Evolutionary conservation across 2,113 vertebrate species (phyloP), one percentile per base, ranked within the genome.

Genomic region (Pycnonotus jocosus): DNA sequence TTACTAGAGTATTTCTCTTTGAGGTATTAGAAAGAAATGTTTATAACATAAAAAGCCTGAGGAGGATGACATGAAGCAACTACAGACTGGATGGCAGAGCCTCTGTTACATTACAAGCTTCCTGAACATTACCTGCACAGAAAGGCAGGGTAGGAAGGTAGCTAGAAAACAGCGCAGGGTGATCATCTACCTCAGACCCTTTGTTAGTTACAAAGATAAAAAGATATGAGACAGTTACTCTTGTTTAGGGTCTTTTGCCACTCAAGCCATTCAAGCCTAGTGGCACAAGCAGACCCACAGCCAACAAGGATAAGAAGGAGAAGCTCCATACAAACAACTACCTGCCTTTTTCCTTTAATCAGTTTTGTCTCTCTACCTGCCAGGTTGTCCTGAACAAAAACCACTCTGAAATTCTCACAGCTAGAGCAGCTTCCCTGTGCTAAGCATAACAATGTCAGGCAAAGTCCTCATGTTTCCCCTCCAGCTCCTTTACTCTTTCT

Each of bases 1-100:
- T 97, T 96, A 95, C 88, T 66, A 37, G 38, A 96, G 68, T 81
- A 88, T 95, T 97, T 97, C 70, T 94, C 81, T 97, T 93, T 93
- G 74, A 96, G 94, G 93, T 93, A 96, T 96, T 95, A 93, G 92
- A 80, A 83, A 94, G 58, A 86, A 93, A 91, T 86, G 79, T 93
- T 94, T 90, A 25, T 62, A 88, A 80, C 47, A 90, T 80, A 86
- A 96, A 82, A 81, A 83, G 42, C 58, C 87, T 94, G 66, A 87
- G 73, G 71, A 96, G 22, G 74, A 87, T 80, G 70, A 77, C 42
- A 80, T 73, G 93, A 71, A 66, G 68, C 76, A 90, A n/a, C 74
- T 48, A n/a, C 38, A 90, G 68, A 62, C 51, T 80, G 60, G 33
- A 77, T 77, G 47, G 38, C 78, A 91, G 44, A 80, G 33, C 54